Conservation (phyloP, 1,140 invertebrate species). For the Pantala flavescens region DNA sequence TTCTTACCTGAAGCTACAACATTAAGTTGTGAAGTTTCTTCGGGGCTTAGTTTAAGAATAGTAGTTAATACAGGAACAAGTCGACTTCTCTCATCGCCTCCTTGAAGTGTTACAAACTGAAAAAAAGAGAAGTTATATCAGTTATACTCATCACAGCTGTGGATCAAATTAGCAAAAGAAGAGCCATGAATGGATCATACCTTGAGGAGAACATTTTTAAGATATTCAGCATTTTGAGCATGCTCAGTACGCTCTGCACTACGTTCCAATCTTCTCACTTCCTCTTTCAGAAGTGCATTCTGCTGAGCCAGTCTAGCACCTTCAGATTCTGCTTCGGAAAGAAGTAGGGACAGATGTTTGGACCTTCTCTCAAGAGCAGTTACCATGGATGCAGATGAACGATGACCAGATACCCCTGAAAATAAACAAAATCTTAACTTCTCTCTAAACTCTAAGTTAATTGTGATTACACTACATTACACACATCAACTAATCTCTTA, state of each 20-base stretch:
- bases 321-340: conserved; percentile 86
- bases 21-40: conserved; percentile 69
- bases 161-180: conserved; percentile 12
- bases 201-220: conserved; percentile 93
- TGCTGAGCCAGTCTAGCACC: conserved; percentile 80
- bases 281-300: conserved; percentile 82
- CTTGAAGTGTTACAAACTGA: conserved; percentile 76
- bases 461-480: too few relatives aligned
- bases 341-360: conserved; percentile 60
- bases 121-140: conserved; percentile 28
- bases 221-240: conserved; percentile 86
- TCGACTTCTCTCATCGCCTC: conserved; percentile 70
- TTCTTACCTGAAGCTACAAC: conserved; percentile 46
- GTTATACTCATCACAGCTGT: neutral
- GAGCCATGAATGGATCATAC: conserved; percentile 44
- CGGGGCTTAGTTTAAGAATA: conserved; percentile 78
- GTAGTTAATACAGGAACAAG: conserved; percentile 88
- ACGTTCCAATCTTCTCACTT: conserved; percentile 75
- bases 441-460: too few relatives aligned
- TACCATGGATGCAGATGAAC: conserved; percentile 35
- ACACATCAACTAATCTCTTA: too few relatives aligned
- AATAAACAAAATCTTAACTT: too few relatives aligned
- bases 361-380: conserved; percentile 48
- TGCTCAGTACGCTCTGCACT: conserved; percentile 71
- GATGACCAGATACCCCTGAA: conserved; percentile 25